phyloP scores from a whole-genome alignment of 2,888 invertebrate genomes.

The Blomia tropicalis region DNA sequence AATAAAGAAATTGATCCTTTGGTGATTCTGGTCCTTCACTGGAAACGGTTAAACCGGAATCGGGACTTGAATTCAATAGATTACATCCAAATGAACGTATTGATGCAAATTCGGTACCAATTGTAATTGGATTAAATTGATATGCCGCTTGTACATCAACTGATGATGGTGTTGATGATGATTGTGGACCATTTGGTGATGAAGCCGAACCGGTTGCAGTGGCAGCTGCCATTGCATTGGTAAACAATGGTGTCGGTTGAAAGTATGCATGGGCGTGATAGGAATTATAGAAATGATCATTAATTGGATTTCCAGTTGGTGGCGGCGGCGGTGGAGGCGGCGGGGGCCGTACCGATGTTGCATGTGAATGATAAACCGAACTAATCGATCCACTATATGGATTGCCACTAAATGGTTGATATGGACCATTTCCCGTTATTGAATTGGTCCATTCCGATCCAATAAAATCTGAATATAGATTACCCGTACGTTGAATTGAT shows the following conservation, averaged over 20 bases:
- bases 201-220: background rate
- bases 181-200: background rate
- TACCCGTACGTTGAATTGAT: background rate
- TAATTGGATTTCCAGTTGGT: no score
- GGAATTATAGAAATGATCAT: background rate
- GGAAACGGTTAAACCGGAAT: conserved; percentile 41
- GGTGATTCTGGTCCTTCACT: conserved; percentile 38
- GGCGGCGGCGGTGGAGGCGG: background rate
- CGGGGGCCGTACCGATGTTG: background rate
- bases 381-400: background rate
- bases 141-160: background rate
- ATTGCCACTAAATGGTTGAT: background rate
- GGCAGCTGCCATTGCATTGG: background rate
- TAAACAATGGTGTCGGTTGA: background rate
- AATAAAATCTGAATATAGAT: background rate
- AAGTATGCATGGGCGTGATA: background rate
- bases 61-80: conserved; percentile 30
- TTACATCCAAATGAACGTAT: background rate
- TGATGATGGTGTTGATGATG: background rate
- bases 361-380: background rate
- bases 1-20: conserved; percentile 26
- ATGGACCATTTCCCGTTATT: background rate
- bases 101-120: background rate
- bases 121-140: background rate
- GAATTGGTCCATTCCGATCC: no score